Percentiles rank a stretch among this genome's conserved stretches.
Evolutionary conservation across 2,888 invertebrate genomes (phyloP).

Genomic region (Atethmia centrago): DNA sequence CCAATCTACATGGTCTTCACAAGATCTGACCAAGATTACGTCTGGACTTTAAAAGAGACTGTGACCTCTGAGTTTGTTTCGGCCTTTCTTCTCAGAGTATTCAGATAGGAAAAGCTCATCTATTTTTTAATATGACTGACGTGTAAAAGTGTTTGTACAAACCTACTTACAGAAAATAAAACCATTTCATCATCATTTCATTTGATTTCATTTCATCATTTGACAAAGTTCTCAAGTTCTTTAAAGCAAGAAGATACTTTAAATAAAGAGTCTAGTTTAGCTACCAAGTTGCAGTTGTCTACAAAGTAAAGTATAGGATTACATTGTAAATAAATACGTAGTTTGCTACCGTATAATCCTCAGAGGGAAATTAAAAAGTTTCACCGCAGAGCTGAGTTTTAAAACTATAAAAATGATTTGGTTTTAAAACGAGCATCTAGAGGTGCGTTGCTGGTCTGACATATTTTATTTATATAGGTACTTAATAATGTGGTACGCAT

Average conservation of each 20-base stretch:
- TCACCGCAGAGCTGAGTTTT: slow-evolving; percentile 28
- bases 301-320: slow-evolving; percentile 59
- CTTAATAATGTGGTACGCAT: too few relatives aligned
- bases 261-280: slow-evolving; percentile 16
- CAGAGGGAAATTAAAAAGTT: slow-evolving; percentile 66
- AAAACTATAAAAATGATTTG: slow-evolving; percentile 55
- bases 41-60: too few relatives aligned
- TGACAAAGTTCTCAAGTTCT: slow-evolving; percentile 13
- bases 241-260: slow-evolving; percentile 5
- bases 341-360: slow-evolving; percentile 52
- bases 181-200: too few relatives aligned
- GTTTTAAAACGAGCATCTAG: slow-evolving; percentile 51
- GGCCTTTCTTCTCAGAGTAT: too few relatives aligned
- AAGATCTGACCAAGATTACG: too few relatives aligned
- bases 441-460: neutral
- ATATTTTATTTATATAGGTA: neutral
- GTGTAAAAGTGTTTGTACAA: too few relatives aligned
- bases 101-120: too few relatives aligned
- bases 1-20: too few relatives aligned
- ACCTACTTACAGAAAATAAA: too few relatives aligned
- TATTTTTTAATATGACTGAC: too few relatives aligned
- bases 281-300: slow-evolving; percentile 28
- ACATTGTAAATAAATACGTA: slow-evolving; percentile 62
- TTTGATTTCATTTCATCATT: too few relatives aligned
- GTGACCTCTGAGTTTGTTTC: too few relatives aligned